phyloP scores from a whole-genome alignment of 1,140 invertebrate species.

The Penaeus chinensis region DNA sequence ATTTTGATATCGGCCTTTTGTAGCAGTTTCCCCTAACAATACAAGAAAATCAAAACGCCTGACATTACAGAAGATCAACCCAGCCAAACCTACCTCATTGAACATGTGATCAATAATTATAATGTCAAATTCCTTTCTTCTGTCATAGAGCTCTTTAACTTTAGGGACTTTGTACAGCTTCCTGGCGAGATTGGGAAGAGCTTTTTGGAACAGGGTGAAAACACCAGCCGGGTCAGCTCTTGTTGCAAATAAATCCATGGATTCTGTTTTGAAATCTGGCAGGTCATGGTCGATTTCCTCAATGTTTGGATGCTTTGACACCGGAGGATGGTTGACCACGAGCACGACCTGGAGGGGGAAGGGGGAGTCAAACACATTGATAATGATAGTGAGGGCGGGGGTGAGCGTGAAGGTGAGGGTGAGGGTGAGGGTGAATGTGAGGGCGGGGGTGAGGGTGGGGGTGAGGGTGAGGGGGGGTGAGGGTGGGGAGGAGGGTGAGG shows the following conservation, averaged over 20 bases:
- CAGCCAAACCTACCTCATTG: constrained; percentile 37
- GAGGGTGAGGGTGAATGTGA: too few relatives aligned
- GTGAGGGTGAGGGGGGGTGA: too few relatives aligned
- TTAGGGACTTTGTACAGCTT: constrained; percentile 42
- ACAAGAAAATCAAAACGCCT: too few relatives aligned
- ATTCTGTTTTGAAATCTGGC: constrained; percentile 4
- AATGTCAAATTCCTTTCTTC: constrained; percentile 38
- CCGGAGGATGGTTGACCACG: constrained; percentile 22
- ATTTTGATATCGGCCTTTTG: too few relatives aligned
- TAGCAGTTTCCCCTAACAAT: too few relatives aligned
- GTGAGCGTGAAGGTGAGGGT: too few relatives aligned
- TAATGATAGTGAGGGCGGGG: too few relatives aligned
- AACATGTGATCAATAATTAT: constrained; percentile 21
- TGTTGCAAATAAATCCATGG: constrained; percentile 24
- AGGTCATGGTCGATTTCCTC: constrained; percentile 35
- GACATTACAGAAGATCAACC: too few relatives aligned
- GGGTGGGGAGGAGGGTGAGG: too few relatives aligned
- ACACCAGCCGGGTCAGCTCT: not conserved
- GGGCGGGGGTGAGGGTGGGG: too few relatives aligned
- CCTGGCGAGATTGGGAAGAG: constrained; percentile 21
- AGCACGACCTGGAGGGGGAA: constrained; percentile 34
- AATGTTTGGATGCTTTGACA: constrained; percentile 37
- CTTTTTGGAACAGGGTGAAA: not conserved
- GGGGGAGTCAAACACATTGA: too few relatives aligned
- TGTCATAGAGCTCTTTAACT: constrained; percentile 22